phyloP scores from a whole-genome alignment of 2,888 invertebrate genomes.

The Amblyjoppa proteus region DNA sequence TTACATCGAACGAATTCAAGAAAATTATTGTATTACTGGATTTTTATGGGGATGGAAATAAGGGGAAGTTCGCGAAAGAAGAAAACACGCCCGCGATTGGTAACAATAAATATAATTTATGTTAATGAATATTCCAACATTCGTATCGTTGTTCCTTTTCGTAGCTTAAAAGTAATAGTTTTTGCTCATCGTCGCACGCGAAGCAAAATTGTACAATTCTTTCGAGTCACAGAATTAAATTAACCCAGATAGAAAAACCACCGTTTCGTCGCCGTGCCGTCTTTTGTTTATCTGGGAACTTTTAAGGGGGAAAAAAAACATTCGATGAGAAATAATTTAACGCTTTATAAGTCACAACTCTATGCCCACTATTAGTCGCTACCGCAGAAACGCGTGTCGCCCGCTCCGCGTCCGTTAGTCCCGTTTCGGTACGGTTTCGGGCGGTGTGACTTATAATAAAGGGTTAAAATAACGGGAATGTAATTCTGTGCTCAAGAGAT shows the following conservation, averaged over 20 bases:
- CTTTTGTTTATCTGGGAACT: too few species aligned
- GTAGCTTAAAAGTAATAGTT: background rate
- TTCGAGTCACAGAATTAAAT: slow-evolving; percentile 64
- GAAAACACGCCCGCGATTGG: background rate
- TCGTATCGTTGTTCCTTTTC: background rate
- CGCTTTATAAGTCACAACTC: too few species aligned
- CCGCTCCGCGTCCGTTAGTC: too few species aligned
- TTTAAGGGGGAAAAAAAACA: background rate
- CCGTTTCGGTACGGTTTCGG: too few species aligned
- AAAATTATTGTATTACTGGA: too few species aligned
- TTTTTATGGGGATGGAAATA: too few species aligned
- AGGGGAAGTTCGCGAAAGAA: background rate
- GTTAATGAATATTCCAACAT: slow-evolving; percentile 50
- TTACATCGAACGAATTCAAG: too few species aligned
- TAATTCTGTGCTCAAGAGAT: slow-evolving; percentile 66
- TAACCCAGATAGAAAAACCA: background rate
- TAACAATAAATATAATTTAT: slow-evolving; percentile 21
- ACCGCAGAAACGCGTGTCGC: background rate
- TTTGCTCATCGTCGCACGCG: background rate
- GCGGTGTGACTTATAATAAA: too few species aligned
- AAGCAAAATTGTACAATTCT: slow-evolving; percentile 20
- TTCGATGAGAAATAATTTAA: slow-evolving; percentile 13
- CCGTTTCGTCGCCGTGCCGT: too few species aligned
- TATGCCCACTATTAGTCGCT: too few species aligned
- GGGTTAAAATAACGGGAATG: slow-evolving; percentile 1